phyloP scores from a whole-genome alignment of 2,113 vertebrate genomes.

The Naja naja region DNA sequence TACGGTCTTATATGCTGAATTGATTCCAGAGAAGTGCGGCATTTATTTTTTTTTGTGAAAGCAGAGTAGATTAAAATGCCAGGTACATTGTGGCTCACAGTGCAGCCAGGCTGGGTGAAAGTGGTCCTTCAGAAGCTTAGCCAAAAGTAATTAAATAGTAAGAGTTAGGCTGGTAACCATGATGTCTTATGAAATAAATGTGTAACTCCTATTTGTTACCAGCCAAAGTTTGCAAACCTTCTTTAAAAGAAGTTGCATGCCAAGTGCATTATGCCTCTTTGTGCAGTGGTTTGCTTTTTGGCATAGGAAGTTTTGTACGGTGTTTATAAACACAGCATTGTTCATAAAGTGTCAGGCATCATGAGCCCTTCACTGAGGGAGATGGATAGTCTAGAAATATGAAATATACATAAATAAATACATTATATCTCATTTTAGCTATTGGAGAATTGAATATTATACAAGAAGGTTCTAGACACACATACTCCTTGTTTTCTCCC shows the following conservation, averaged over 20 bases:
- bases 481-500: not conserved
- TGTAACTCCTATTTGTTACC: not conserved
- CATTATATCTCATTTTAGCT: not conserved
- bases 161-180: not conserved
- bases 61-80: not conserved
- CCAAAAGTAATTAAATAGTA: not conserved
- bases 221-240: not conserved
- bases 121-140: not conserved
- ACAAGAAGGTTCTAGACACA: no score
- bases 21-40: not conserved
- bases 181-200: not conserved
- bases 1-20: not conserved
- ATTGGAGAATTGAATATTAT: not conserved
- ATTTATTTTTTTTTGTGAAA: not conserved
- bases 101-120: not conserved
- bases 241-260: not conserved
- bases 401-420: not conserved
- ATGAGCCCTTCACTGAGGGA: not conserved
- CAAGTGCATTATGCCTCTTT: not conserved
- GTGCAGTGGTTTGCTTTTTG: not conserved
- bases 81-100: not conserved
- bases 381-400: not conserved
- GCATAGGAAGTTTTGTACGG: not conserved
- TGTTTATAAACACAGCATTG: not conserved
- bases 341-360: not conserved